These are phyloP conservation scores for Probaryconus sp. DNA, from an alignment of 1,140 invertebrate genomes.

Conservation along the genomic window DNA sequence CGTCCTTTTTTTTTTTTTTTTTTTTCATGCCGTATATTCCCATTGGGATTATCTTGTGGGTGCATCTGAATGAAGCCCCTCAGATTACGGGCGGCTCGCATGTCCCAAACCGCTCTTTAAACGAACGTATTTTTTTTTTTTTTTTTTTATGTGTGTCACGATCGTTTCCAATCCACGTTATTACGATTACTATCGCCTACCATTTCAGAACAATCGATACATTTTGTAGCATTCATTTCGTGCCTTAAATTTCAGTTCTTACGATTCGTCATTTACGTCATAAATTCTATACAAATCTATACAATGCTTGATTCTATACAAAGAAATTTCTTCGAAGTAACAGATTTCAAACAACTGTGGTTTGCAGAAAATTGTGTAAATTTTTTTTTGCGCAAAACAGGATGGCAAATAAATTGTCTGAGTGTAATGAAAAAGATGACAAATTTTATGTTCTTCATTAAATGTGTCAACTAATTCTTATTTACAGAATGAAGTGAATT, in stretches of 20 bases:
- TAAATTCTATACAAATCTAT: no score
- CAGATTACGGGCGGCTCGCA: slow-evolving; percentile 77
- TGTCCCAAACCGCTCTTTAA: slow-evolving; percentile 59
- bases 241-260: not conserved
- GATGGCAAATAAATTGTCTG: no score
- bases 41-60: slow-evolving; percentile 70
- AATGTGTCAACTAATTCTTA: no score
- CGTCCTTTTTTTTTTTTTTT: not conserved
- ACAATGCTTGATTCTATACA: no score
- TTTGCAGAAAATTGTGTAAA: no score
- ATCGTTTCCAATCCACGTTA: slow-evolving; percentile 16
- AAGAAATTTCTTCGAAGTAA: no score
- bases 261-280: no score
- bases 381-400: no score
- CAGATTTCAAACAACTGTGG: no score
- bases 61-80: slow-evolving; percentile 67
- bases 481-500: slow-evolving; percentile 1
- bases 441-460: no score
- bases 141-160: slow-evolving; percentile 6
- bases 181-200: not conserved
- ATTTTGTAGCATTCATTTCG: slow-evolving; percentile 4
- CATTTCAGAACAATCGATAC: not conserved
- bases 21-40: slow-evolving; percentile 52
- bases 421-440: no score
- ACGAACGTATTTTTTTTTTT: slow-evolving; percentile 3